A percentile compares a stretch with the other conserved stretches of the same genome.
Evolutionary conservation across 2,888 invertebrate genomes (phyloP).

Genomic region (Oligia fasciuncula): DNA sequence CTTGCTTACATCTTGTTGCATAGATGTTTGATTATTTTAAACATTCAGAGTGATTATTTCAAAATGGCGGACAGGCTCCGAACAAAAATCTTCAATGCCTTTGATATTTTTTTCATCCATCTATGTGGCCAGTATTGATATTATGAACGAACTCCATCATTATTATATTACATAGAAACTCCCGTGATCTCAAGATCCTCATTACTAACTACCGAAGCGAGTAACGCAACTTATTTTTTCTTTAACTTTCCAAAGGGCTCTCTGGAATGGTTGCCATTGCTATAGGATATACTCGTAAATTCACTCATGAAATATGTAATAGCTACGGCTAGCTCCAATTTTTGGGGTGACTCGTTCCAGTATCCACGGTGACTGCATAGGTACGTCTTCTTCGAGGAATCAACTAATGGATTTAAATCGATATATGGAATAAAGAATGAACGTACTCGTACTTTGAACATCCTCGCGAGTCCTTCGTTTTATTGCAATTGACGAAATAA

Average conservation of each 20-base stretch:
- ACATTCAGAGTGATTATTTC: no score
- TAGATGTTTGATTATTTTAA: no score
- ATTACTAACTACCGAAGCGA: not conserved
- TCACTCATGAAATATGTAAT: conserved; percentile 67
- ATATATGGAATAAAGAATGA: not conserved
- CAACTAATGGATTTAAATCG: conserved; percentile 50
- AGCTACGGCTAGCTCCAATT: conserved; percentile 51
- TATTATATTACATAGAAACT: not conserved
- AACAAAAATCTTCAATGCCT: not conserved
- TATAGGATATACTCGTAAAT: conserved; percentile 44
- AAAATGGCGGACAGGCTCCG: not conserved
- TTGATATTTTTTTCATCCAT: not conserved
- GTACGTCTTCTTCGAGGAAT: conserved; percentile 13
- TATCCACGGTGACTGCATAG: conserved; percentile 55
- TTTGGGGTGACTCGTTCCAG: conserved; percentile 53
- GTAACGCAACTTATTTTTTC: conserved; percentile 28
- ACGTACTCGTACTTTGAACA: conserved; percentile 16
- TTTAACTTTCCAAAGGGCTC: conserved; percentile 49
- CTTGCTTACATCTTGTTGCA: no score
- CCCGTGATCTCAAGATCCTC: not conserved
- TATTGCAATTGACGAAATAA: not conserved
- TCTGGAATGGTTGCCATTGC: conserved; percentile 41
- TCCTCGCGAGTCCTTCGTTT: not conserved
- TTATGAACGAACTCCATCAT: not conserved
- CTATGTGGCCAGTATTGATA: not conserved